Conservation (phyloP, 2,797 vertebrate genomes). For the Lycodopsis pacificus region DNA sequence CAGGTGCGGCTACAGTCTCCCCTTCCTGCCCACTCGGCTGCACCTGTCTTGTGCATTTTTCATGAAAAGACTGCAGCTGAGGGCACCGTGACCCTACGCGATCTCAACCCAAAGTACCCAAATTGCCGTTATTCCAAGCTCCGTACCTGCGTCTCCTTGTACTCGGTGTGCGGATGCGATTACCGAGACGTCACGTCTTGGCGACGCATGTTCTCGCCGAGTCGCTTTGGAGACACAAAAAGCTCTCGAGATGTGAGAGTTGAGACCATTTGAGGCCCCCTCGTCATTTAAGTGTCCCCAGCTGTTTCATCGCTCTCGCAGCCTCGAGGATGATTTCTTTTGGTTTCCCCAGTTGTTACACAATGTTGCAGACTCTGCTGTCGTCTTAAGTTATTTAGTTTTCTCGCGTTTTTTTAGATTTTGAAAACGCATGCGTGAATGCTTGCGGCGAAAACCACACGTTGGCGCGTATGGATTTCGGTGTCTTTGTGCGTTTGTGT, state of each 20-base stretch:
- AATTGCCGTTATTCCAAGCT: constrained; percentile 27
- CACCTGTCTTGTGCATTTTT: not conserved
- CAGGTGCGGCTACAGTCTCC: not conserved
- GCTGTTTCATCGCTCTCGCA: constrained; percentile 15
- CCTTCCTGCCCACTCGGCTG: not conserved
- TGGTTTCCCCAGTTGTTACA: not conserved
- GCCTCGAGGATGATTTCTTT: not conserved
- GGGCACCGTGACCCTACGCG: not conserved
- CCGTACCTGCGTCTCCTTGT: not conserved
- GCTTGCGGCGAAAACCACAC: not conserved
- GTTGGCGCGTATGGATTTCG: constrained; percentile 50
- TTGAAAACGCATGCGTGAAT: not conserved
- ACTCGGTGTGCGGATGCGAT: not conserved
- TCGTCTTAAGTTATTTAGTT: not conserved
- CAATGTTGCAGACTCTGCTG: not conserved
- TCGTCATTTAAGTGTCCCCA: constrained; percentile 19
- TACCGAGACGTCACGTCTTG: not conserved
- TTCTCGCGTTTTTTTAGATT: not conserved
- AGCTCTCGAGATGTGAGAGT: not conserved
- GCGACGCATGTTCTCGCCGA: constrained; percentile 2
- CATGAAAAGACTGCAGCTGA: not conserved
- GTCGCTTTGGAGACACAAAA: constrained; percentile 22
- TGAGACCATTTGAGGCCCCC: constrained; percentile 6
- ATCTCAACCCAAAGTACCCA: constrained; percentile 1
- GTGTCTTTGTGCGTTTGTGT: constrained; percentile 20